Percentiles rank a stretch among this genome's conserved stretches.
Conservation (phyloP, 2,113 vertebrate genomes). For the Campylomormyrus numenius region DNA sequence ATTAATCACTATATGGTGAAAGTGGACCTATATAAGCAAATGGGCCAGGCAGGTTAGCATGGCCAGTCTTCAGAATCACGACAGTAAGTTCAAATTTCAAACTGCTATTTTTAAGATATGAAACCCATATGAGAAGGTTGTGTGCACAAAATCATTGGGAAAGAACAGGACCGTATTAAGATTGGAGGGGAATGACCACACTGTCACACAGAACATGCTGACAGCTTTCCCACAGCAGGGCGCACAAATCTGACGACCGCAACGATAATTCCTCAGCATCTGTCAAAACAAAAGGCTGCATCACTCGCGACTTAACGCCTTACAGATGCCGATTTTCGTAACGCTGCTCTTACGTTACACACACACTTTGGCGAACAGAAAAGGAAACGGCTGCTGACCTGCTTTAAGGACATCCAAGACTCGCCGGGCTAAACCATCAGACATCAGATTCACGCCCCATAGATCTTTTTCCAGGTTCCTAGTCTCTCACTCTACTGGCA, state of each 20-base stretch:
- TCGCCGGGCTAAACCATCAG: neutral
- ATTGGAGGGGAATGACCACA: neutral
- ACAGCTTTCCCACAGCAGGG: neutral
- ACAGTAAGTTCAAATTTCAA: slow-evolving; percentile 33
- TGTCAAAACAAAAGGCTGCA: neutral
- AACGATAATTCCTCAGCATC: neutral
- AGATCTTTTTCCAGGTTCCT: neutral
- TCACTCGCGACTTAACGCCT: neutral
- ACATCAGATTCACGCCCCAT: neutral
- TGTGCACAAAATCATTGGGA: slow-evolving; percentile 6
- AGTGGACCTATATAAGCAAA: neutral
- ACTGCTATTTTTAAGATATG: slow-evolving; percentile 36
- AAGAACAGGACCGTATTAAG: neutral
- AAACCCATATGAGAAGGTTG: slow-evolving; percentile 16
- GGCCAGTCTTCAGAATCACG: neutral
- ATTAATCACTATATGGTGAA: neutral
- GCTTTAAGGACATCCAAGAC: neutral
- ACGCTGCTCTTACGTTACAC: neutral
- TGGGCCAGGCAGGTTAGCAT: neutral
- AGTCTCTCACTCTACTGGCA: neutral
- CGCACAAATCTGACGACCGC: neutral
- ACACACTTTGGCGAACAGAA: neutral
- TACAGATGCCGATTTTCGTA: neutral
- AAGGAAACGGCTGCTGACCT: neutral
- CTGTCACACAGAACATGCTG: neutral